Evolutionary conservation across 2,888 invertebrate species (phyloP).

Genomic region (Gisinianus flammeolus): DNA sequence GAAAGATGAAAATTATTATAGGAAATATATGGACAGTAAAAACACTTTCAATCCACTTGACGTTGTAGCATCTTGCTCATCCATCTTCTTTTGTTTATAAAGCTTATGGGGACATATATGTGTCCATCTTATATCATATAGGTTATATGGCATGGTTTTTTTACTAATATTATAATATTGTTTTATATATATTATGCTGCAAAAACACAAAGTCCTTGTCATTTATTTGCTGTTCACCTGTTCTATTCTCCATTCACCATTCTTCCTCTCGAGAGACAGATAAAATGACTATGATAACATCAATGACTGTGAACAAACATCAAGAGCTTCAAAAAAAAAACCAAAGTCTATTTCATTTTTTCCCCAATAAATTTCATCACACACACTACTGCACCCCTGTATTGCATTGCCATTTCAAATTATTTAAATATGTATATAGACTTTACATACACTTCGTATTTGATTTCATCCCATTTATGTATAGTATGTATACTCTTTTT

Average conservation of each 20-base stretch:
- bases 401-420: neutral
- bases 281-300: too few relatives aligned
- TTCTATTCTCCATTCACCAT: constrained; percentile 3
- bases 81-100: neutral
- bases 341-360: too few relatives aligned
- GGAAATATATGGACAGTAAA: too few relatives aligned
- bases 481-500: neutral
- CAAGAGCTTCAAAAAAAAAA: neutral
- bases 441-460: neutral
- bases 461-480: neutral
- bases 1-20: too few relatives aligned
- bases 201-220: too few relatives aligned
- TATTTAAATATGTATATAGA: neutral
- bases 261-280: constrained; percentile 12
- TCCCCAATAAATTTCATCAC: neutral
- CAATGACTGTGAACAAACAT: neutral
- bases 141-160: neutral
- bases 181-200: neutral
- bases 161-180: neutral
- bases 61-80: neutral
- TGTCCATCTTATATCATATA: neutral
- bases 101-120: neutral
- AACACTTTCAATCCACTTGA: neutral
- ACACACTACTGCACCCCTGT: neutral
- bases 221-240: constrained; percentile 20